phyloP scores from a whole-genome alignment of 2,113 vertebrate species.

The Archilochus colubris region DNA sequence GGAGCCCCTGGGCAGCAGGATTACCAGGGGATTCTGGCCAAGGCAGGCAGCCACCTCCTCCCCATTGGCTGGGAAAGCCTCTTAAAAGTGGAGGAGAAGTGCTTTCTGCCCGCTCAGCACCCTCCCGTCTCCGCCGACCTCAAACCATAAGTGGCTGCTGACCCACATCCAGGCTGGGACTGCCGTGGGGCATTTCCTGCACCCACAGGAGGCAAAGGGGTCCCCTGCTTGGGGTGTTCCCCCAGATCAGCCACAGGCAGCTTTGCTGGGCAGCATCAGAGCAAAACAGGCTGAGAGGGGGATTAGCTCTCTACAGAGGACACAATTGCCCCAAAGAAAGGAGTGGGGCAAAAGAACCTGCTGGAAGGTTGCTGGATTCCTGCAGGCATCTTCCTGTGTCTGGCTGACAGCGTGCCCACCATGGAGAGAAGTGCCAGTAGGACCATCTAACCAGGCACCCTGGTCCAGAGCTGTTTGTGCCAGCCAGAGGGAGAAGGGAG shows the following conservation, averaged over 20 bases:
- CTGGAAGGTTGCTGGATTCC: accelerated
- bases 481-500: background rate
- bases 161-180: constrained; percentile 5
- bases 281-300: background rate
- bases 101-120: constrained; percentile 61
- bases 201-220: background rate
- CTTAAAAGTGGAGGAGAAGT: constrained; percentile 70
- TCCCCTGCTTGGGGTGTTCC: background rate
- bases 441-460: background rate
- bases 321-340: background rate
- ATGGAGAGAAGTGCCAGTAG: constrained; percentile 25
- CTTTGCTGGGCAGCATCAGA: background rate
- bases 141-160: constrained; percentile 57
- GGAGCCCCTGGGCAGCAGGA: constrained; percentile 17
- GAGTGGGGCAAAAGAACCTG: background rate
- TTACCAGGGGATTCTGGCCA: constrained; percentile 44
- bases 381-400: background rate
- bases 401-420: background rate
- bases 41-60: constrained; percentile 41
- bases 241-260: accelerated
- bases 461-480: accelerated
- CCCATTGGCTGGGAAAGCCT: constrained; percentile 69
- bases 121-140: background rate
- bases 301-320: background rate
- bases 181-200: background rate